Percentiles rank a stretch among this genome's conserved stretches.
These are phyloP conservation scores for Habrosyne pyritoides DNA, from an alignment of 2,888 invertebrate genomes.

Conservation along the genomic window DNA sequence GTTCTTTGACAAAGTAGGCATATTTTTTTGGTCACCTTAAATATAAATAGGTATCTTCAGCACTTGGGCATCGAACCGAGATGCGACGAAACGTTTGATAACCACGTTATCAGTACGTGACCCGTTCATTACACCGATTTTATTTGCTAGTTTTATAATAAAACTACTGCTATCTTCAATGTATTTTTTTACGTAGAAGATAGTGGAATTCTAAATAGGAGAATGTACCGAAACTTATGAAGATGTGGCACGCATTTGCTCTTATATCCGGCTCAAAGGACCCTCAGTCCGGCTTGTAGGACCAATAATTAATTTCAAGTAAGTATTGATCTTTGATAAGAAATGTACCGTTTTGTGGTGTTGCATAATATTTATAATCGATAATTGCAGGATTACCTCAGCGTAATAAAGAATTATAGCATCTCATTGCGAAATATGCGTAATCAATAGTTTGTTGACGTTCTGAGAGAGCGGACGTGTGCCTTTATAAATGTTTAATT, in stretches of 20 bases:
- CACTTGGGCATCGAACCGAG: slow-evolving; percentile 6
- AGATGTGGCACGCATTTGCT: not conserved
- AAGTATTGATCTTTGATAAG: not conserved
- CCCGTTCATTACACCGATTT: not conserved
- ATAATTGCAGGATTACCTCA: not conserved
- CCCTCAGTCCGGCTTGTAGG: not conserved
- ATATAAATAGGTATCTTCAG: not conserved
- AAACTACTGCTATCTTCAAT: not conserved
- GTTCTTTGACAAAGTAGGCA: not conserved
- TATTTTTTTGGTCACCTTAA: not conserved
- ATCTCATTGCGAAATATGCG: not conserved
- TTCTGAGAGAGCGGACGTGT: not conserved
- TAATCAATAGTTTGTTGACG: not conserved
- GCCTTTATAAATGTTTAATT: not conserved
- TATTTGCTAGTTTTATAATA: not conserved
- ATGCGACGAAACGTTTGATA: slow-evolving; percentile 7
- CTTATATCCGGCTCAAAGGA: not conserved
- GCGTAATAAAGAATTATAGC: not conserved
- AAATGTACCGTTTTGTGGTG: too few relatives aligned
- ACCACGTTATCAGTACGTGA: slow-evolving; percentile 1
- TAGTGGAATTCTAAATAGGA: not conserved
- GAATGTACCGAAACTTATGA: not conserved
- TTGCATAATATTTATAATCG: not conserved
- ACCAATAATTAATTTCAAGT: not conserved
- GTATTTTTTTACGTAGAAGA: not conserved